Evolutionary conservation across 1,140 invertebrate genomes (phyloP).

Genomic region (Eriocheir sinensis): DNA sequence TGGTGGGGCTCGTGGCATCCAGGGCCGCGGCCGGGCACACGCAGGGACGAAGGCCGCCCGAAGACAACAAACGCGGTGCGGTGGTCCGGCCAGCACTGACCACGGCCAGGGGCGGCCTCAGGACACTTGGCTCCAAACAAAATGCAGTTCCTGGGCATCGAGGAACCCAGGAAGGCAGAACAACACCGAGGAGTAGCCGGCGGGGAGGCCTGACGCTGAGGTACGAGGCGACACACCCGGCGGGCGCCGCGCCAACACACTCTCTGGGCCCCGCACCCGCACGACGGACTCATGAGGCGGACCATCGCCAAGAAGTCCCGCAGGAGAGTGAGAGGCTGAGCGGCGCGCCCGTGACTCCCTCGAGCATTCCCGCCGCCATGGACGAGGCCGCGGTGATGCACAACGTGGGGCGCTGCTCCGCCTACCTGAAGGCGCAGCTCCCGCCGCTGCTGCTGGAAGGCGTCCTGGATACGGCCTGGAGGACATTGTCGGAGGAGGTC

Average conservation of each 20-base stretch:
- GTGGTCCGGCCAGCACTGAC: not conserved
- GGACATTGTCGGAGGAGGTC: constrained; percentile 45
- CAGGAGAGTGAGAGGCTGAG: not conserved
- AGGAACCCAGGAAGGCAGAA: not conserved
- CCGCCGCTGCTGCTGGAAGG: constrained; percentile 51
- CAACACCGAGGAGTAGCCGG: not conserved
- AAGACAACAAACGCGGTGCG: not conserved
- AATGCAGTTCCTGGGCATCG: not conserved
- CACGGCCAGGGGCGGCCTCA: not conserved
- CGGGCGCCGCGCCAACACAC: not conserved
- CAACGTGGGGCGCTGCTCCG: constrained; percentile 32
- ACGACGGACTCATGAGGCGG: not conserved
- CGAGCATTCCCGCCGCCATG: not conserved
- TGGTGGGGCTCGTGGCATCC: constrained; percentile 30
- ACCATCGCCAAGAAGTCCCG: not conserved
- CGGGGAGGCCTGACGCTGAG: not conserved
- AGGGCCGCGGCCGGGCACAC: not conserved
- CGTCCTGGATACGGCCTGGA: constrained; percentile 45
- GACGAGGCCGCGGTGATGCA: not conserved
- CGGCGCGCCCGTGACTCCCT: not conserved
- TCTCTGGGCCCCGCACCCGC: not conserved
- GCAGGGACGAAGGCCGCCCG: not conserved
- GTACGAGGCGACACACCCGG: not conserved
- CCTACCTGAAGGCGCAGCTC: constrained; percentile 35
- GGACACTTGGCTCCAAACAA: not conserved